Evolutionary conservation across 2,888 invertebrate species (phyloP).

Genomic region (Drosophila atripex): DNA sequence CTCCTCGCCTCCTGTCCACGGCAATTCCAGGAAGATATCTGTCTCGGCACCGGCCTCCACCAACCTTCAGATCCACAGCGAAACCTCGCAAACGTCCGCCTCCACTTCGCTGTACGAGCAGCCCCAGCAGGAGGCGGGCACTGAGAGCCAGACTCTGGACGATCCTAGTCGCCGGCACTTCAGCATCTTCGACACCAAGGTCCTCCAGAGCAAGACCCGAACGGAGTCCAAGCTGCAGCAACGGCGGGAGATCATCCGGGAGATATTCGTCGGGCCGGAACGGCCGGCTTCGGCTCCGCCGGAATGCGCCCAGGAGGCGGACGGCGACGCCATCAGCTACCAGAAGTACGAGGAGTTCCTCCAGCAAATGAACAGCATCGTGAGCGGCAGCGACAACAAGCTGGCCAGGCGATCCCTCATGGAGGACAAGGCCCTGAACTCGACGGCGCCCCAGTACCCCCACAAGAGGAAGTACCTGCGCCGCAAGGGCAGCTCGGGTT

Average conservation of each 20-base stretch:
- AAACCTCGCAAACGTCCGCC: constrained; percentile 79
- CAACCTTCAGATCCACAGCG: constrained; percentile 64
- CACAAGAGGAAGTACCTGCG: constrained; percentile 79
- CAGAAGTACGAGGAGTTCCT: constrained; percentile 82
- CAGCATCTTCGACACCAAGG: constrained; percentile 88
- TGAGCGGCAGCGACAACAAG: constrained; percentile 74
- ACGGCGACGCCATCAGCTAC: constrained; percentile 65
- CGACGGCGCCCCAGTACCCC: constrained; percentile 36
- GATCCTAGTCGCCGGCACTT: constrained; percentile 74
- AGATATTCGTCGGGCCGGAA: constrained; percentile 90
- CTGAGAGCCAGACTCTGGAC: constrained; percentile 44
- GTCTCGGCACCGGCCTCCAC: constrained; percentile 41
- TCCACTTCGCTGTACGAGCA: constrained; percentile 74
- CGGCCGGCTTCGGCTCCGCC: constrained; percentile 93
- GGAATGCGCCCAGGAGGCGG: constrained; percentile 78
- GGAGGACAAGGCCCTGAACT: constrained; percentile 13
- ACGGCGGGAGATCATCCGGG: constrained; percentile 91
- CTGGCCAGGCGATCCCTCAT: constrained; percentile 30
- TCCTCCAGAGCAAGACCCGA: constrained; percentile 89
- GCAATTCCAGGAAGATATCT: constrained; percentile 12
- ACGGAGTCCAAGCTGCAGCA: constrained; percentile 90
- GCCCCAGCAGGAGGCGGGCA: constrained; percentile 50
- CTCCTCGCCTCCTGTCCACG: neutral
- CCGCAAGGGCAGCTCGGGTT: constrained; percentile 85
- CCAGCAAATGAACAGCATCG: constrained; percentile 80